phyloP scores from a whole-genome alignment of 2,113 vertebrate species.

The Pterocles orientalis region DNA sequence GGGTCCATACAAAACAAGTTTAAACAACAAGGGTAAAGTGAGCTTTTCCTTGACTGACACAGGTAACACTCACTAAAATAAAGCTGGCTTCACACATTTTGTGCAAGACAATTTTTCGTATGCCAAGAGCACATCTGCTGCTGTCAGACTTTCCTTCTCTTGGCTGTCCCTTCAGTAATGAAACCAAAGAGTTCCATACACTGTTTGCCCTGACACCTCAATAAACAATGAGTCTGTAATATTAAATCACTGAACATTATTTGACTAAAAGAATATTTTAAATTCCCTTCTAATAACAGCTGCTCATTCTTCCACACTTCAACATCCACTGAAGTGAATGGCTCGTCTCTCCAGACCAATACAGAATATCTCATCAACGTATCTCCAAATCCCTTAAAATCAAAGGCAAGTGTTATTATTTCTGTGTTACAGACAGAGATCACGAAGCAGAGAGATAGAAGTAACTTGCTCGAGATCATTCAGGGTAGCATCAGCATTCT shows the following conservation, averaged over 20 bases:
- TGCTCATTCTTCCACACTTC: background rate
- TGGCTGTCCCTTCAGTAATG: background rate
- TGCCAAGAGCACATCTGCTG: background rate
- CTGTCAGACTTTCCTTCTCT: background rate
- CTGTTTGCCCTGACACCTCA: background rate
- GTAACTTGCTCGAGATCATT: background rate
- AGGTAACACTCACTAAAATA: background rate
- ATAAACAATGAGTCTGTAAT: background rate
- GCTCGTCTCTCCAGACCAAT: background rate
- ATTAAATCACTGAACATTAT: background rate
- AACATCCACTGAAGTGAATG: background rate
- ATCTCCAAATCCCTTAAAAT: background rate
- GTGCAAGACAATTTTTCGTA: background rate
- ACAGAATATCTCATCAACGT: background rate
- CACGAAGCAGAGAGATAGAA: background rate
- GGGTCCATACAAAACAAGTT: background rate
- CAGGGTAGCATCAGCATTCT: background rate
- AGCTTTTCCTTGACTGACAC: fast-evolving
- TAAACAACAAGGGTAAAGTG: background rate
- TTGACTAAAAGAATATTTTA: background rate
- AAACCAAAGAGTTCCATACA: background rate
- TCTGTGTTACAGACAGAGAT: background rate
- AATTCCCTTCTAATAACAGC: background rate
- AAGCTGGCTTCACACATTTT: background rate
- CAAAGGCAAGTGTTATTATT: background rate